Conservation (phyloP, 1,140 invertebrate species). For the Heliothis subflexa region DNA sequence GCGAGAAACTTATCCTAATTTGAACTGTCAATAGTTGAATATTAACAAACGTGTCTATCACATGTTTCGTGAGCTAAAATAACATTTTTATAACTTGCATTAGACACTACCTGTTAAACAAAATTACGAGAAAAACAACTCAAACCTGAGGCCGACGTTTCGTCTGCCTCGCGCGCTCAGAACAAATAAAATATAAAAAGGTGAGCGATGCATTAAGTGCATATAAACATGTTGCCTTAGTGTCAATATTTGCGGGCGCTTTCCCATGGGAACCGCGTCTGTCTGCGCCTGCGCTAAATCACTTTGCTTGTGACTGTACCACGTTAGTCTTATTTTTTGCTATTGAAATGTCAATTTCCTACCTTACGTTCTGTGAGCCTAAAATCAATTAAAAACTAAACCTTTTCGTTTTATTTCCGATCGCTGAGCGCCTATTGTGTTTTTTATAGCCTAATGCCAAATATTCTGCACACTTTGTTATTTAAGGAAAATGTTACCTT, state of each 20-base stretch:
- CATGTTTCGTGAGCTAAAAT: slow-evolving; percentile 45
- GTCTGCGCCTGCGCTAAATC: slow-evolving; percentile 76
- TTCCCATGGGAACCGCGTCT: slow-evolving; percentile 82
- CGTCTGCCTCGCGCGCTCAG: slow-evolving; percentile 78
- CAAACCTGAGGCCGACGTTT: slow-evolving; percentile 79
- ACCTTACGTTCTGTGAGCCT: slow-evolving; percentile 54
- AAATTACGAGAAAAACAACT: slow-evolving; percentile 82
- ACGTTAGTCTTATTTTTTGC: slow-evolving; percentile 73
- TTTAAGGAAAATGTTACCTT: not conserved
- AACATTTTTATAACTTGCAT: slow-evolving; percentile 63
- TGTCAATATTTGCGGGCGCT: slow-evolving; percentile 84
- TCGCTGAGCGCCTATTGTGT: not conserved
- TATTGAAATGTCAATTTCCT: slow-evolving; percentile 82
- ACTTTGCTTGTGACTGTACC: slow-evolving; percentile 66
- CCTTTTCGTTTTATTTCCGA: slow-evolving; percentile 34
- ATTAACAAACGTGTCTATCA: slow-evolving; percentile 20
- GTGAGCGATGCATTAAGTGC: slow-evolving; percentile 85
- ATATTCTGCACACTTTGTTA: not conserved
- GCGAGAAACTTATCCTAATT: slow-evolving; percentile 19
- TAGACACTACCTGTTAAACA: slow-evolving; percentile 78
- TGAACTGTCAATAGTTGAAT: slow-evolving; percentile 15
- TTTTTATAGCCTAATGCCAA: slow-evolving; percentile 1
- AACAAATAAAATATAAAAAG: slow-evolving; percentile 84
- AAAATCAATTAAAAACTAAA: slow-evolving; percentile 73
- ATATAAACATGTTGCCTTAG: slow-evolving; percentile 85